Evolutionary conservation across 2,797 vertebrate species (phyloP).

Genomic region (Okamejei kenojei): DNA sequence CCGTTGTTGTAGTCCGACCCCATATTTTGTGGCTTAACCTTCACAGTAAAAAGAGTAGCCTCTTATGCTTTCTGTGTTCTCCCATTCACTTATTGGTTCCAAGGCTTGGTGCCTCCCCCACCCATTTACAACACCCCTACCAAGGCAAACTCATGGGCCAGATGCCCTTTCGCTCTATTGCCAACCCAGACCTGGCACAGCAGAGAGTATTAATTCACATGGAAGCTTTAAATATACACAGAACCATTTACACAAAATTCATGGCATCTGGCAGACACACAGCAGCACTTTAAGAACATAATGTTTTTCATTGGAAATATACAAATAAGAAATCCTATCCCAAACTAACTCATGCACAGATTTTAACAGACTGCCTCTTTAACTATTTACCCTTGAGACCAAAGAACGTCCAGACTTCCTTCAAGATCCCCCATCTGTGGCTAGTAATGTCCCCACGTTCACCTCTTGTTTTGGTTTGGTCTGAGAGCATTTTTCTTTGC

Average conservation of each 20-base stretch:
- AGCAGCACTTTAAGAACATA: background rate
- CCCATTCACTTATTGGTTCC: too few species aligned
- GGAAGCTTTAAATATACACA: background rate
- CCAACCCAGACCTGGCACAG: background rate
- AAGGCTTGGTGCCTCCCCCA: background rate
- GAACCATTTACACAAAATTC: background rate
- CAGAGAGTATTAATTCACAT: background rate
- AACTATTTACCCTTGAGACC: background rate
- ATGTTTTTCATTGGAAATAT: background rate
- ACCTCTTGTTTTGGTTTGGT: background rate
- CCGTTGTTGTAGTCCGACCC: too few species aligned
- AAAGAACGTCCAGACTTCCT: background rate
- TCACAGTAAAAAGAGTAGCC: background rate
- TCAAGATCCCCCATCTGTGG: background rate
- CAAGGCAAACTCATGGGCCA: background rate
- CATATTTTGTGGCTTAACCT: background rate
- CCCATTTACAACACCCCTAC: too few species aligned
- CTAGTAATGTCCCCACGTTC: background rate
- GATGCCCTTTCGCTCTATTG: background rate
- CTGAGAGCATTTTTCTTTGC: background rate
- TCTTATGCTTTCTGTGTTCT: background rate
- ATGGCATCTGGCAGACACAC: background rate
- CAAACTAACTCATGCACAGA: background rate
- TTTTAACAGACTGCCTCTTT: background rate
- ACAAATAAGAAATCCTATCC: background rate